These are phyloP conservation scores for Drosophila ironensis DNA, from an alignment of 1,140 invertebrate genomes.

Conservation along the genomic window DNA sequence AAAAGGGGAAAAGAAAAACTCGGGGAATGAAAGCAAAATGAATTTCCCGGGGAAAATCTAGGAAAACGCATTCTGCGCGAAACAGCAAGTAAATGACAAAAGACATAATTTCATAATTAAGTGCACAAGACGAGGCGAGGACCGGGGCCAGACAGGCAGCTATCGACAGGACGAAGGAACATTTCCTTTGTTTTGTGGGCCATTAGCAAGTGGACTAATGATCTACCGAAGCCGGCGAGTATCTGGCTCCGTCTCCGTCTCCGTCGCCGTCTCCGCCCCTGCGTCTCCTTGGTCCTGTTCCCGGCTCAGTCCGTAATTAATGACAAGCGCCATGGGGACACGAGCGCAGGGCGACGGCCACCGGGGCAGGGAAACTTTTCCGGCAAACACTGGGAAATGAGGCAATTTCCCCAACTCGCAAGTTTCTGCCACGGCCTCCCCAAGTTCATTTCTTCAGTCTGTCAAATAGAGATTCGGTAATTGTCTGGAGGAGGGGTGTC, in stretches of 20 bases:
- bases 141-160: neutral
- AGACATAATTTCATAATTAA: conserved; percentile 50
- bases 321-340: conserved; percentile 9
- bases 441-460: conserved; percentile 36
- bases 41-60: conserved; percentile 16
- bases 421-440: conserved; percentile 1
- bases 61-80: conserved; percentile 36
- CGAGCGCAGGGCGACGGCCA: too few species aligned
- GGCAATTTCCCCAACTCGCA: conserved; percentile 35
- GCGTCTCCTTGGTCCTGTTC: neutral
- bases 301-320: conserved; percentile 28
- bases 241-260: too few species aligned
- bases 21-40: too few species aligned
- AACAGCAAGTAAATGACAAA: conserved; percentile 35
- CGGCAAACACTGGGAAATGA: conserved; percentile 39
- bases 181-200: conserved; percentile 36
- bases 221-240: conserved; percentile 26
- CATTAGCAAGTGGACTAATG: conserved; percentile 49
- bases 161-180: conserved; percentile 24
- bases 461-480: conserved; percentile 39
- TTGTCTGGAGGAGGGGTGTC: neutral
- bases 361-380: conserved; percentile 5
- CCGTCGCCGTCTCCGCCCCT: too few species aligned
- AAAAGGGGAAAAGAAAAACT: too few species aligned
- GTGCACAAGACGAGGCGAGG: conserved; percentile 1